Evolutionary conservation across 2,113 vertebrate genomes (phyloP).

Genomic region (Agelaius tricolor): DNA sequence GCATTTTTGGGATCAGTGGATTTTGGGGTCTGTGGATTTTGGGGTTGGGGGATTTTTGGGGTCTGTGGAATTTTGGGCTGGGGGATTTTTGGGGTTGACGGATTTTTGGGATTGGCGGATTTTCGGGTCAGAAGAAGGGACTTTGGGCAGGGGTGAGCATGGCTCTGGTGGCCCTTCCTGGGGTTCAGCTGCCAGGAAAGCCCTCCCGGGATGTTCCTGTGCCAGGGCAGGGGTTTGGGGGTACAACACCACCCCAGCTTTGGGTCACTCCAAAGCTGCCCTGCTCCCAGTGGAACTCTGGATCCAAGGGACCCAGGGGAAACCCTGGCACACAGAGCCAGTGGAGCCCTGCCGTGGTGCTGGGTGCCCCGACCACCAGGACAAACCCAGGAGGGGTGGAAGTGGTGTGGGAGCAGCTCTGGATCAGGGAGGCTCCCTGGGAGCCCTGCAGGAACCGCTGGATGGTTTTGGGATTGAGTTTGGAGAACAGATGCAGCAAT

Average conservation of each 20-base stretch:
- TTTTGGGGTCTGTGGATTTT: rapidly evolving
- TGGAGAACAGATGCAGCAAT: constrained; percentile 21
- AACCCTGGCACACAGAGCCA: rapidly evolving
- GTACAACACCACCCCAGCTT: rapidly evolving
- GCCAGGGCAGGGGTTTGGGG: neutral
- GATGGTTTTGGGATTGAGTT: neutral
- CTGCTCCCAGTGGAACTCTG: neutral
- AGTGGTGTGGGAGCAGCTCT: rapidly evolving
- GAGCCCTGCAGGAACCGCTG: neutral
- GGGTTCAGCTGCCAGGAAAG: constrained; percentile 26
- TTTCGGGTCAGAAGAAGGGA: neutral
- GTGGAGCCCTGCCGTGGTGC: neutral
- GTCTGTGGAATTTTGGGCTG: neutral
- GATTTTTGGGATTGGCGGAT: rapidly evolving
- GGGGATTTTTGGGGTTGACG: rapidly evolving
- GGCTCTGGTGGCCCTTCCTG: neutral
- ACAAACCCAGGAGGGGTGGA: neutral
- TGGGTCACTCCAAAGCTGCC: rapidly evolving
- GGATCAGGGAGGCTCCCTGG: neutral
- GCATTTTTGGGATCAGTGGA: rapidly evolving
- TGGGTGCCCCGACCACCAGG: rapidly evolving
- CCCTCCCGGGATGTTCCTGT: neutral
- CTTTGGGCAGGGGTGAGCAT: neutral
- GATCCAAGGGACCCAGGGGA: rapidly evolving
- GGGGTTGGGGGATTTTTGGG: rapidly evolving